Evolutionary conservation across 2,113 vertebrate species (phyloP).

Genomic region (Zosterops pallidus): DNA sequence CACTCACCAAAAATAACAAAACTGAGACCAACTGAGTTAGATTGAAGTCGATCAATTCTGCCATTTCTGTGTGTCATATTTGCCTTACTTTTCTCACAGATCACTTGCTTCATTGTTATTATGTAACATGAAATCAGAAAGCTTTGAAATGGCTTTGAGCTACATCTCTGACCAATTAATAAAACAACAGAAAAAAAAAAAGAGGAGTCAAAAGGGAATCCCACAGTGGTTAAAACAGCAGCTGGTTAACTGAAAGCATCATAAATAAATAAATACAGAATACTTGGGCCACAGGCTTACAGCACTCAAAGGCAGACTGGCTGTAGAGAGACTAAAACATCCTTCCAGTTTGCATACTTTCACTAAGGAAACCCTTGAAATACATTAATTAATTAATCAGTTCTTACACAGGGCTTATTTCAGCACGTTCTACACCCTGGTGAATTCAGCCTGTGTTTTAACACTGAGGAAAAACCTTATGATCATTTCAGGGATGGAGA

Average conservation of each 20-base stretch:
- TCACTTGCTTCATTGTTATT: background rate
- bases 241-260: conserved; percentile 2
- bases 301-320: background rate
- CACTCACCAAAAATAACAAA: background rate
- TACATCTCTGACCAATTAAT: background rate
- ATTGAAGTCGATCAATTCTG: background rate
- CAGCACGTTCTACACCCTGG: background rate
- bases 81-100: background rate
- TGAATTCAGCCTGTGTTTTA: background rate
- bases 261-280: conserved; percentile 22
- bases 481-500: background rate
- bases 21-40: background rate
- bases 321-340: background rate
- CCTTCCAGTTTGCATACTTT: background rate
- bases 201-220: background rate
- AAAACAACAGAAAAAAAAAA: background rate
- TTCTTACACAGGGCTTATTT: background rate
- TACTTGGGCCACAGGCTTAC: background rate
- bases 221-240: background rate
- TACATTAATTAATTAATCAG: background rate
- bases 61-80: background rate
- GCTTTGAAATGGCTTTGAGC: background rate
- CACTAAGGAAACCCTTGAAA: background rate
- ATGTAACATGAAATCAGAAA: background rate
- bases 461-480: background rate